These are phyloP conservation scores for Eubucco bourcierii DNA, from an alignment of 2,113 vertebrate species.

Conservation along the genomic window DNA sequence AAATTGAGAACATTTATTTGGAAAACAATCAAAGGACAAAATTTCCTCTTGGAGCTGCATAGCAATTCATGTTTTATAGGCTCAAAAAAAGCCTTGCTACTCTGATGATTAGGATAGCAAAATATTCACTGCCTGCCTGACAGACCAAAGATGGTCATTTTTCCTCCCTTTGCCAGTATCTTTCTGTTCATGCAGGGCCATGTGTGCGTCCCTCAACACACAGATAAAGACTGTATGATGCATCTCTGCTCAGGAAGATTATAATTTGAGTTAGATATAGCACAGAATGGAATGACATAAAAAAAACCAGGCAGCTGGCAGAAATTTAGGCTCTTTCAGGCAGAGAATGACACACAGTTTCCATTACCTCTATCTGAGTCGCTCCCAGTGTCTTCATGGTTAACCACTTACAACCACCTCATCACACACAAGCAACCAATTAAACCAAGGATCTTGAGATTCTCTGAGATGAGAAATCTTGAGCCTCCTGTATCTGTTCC, in stretches of 20 bases:
- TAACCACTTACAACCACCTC: background rate
- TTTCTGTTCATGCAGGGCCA: background rate
- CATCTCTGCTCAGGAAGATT: background rate
- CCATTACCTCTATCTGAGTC: background rate
- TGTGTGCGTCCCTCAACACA: background rate
- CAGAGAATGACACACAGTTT: background rate
- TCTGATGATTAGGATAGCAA: slow-evolving; percentile 21
- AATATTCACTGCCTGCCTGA: slow-evolving; percentile 32
- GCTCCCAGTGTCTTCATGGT: background rate
- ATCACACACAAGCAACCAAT: background rate
- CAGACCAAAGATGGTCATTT: slow-evolving; percentile 48
- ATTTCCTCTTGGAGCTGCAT: slow-evolving; percentile 39
- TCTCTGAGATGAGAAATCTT: background rate
- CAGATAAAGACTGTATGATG: background rate
- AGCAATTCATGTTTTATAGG: slow-evolving; percentile 43
- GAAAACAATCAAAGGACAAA: slow-evolving; percentile 68
- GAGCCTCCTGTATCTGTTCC: background rate
- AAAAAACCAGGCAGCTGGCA: background rate
- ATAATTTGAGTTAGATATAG: background rate
- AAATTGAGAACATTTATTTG: slow-evolving; percentile 65
- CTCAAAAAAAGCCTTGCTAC: slow-evolving; percentile 16
- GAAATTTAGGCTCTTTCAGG: background rate
- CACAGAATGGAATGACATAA: background rate
- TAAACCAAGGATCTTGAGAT: background rate
- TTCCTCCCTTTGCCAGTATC: background rate